Conservation (phyloP, 2,113 vertebrate species). For the Myotis brandtii region DNA sequence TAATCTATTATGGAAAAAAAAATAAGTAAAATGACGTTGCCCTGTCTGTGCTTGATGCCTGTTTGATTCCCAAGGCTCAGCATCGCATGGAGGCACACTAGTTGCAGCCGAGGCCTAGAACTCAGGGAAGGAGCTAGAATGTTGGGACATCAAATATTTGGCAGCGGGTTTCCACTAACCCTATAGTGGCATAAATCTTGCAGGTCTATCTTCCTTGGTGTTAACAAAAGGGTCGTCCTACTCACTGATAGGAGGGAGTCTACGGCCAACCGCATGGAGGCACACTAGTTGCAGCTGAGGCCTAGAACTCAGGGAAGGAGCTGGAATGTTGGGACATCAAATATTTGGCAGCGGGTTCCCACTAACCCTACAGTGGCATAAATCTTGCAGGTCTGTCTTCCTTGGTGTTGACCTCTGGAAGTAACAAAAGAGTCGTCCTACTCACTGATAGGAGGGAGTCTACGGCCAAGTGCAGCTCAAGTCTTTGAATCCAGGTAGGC, state of each 20-base stretch:
- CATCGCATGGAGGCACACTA: accelerated
- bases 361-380: background rate
- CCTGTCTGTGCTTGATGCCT: background rate
- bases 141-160: background rate
- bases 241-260: background rate
- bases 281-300: background rate
- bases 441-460: background rate
- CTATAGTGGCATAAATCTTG: background rate
- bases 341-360: background rate
- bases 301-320: background rate
- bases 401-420: background rate
- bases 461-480: background rate
- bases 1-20: conserved; percentile 46
- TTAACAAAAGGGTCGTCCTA: background rate
- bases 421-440: background rate
- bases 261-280: background rate
- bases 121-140: background rate
- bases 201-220: background rate
- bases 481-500: background rate
- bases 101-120: background rate
- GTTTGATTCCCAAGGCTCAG: background rate
- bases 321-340: background rate
- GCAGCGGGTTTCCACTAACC: background rate
- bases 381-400: background rate
- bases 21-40: conserved; percentile 17